phyloP scores from a whole-genome alignment of 2,113 vertebrate species.

The Pomatorhinus ruficollis region DNA sequence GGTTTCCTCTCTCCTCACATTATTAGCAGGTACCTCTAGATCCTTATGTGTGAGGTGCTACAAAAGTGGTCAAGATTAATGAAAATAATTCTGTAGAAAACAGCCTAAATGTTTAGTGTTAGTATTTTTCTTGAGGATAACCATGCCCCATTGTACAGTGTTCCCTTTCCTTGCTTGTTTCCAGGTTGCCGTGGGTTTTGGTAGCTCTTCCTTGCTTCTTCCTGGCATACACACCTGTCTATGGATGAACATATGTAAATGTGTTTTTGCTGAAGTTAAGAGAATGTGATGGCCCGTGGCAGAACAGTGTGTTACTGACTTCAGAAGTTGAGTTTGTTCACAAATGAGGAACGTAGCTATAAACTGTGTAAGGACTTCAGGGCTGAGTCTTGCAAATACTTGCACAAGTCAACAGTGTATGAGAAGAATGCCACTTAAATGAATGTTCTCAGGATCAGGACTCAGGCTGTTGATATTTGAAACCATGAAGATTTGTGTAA shows the following conservation, averaged over 20 bases:
- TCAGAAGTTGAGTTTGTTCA: background rate
- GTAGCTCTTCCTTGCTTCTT: background rate
- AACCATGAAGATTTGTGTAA: background rate
- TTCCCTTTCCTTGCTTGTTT: background rate
- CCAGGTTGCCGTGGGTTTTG: background rate
- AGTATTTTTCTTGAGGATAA: background rate
- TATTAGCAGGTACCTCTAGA: background rate
- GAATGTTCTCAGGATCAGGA: background rate
- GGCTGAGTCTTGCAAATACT: background rate
- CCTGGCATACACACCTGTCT: background rate
- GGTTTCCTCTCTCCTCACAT: background rate
- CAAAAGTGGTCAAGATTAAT: background rate
- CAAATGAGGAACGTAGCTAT: background rate
- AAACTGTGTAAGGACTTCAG: background rate
- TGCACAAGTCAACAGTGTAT: background rate
- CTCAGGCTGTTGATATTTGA: background rate
- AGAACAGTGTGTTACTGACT: background rate
- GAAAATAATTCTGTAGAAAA: background rate
- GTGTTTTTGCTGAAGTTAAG: background rate
- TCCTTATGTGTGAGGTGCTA: background rate
- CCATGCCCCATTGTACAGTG: accelerated
- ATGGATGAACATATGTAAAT: background rate
- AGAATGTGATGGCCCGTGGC: background rate
- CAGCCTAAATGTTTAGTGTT: background rate
- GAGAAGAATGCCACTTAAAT: background rate